Conservation (phyloP, 2,888 invertebrate species). For the Plagiodera versicolora region DNA sequence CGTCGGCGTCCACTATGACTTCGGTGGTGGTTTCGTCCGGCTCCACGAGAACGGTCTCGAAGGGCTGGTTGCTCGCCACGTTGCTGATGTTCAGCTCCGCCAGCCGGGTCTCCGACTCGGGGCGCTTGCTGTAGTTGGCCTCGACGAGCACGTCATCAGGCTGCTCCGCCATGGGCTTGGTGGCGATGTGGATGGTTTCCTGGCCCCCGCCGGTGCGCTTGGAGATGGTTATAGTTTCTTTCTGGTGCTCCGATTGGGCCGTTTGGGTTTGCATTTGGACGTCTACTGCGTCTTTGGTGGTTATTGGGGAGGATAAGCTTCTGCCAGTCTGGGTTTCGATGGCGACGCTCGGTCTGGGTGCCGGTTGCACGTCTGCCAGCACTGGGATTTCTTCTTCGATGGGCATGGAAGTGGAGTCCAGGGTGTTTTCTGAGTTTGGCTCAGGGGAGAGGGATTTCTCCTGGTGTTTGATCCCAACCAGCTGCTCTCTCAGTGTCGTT, state of each 20-base stretch:
- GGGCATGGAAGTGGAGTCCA: constrained; percentile 69
- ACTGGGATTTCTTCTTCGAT: constrained; percentile 33
- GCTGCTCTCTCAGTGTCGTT: constrained; percentile 58
- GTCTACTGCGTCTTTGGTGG: constrained; percentile 60
- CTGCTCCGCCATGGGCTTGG: constrained; percentile 59
- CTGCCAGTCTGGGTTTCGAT: constrained; percentile 72
- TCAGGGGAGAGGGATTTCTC: constrained; percentile 49
- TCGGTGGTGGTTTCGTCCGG: constrained; percentile 83
- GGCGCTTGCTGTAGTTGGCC: constrained; percentile 67
- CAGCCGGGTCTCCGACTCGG: constrained; percentile 58
- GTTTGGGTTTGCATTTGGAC: constrained; percentile 62
- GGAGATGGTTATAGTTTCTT: constrained; percentile 68
- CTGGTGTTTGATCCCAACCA: constrained; percentile 48
- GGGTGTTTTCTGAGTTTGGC: constrained; percentile 63
- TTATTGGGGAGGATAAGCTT: constrained; percentile 58
- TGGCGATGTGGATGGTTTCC: constrained; percentile 73
- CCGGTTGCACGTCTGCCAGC: constrained; percentile 33
- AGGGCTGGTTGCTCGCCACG: constrained; percentile 69
- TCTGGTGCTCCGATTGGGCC: constrained; percentile 46
- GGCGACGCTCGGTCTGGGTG: constrained; percentile 44
- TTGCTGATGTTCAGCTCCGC: constrained; percentile 74
- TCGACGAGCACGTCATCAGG: constrained; percentile 69
- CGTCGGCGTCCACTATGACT: constrained; percentile 78
- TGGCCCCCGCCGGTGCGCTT: constrained; percentile 65
- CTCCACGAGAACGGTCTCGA: constrained; percentile 79